Evolutionary conservation across 2,797 vertebrate species (phyloP).

Genomic region (Characodon lateralis): DNA sequence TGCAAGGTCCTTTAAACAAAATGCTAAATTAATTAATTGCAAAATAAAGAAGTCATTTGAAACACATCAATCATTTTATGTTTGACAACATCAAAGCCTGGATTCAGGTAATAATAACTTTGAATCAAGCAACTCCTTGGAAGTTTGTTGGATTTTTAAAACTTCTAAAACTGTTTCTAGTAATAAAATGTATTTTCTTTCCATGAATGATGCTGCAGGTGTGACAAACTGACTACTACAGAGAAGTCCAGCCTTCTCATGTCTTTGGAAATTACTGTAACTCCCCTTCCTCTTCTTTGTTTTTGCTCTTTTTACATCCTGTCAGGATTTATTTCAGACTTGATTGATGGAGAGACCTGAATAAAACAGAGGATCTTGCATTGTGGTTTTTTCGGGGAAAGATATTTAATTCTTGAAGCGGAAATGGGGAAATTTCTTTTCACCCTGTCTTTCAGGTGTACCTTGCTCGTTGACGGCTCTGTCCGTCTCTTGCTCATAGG

Average conservation of each 20-base stretch:
- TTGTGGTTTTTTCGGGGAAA: constrained; percentile 58
- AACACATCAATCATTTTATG: background rate
- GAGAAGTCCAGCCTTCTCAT: constrained; percentile 55
- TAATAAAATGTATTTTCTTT: background rate
- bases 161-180: background rate
- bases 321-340: constrained; percentile 73
- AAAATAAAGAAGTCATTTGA: background rate
- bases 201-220: constrained; percentile 24
- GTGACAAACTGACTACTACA: constrained; percentile 28
- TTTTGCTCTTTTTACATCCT: constrained; percentile 62
- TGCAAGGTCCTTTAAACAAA: background rate
- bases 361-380: constrained; percentile 60
- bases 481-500: constrained; percentile 69
- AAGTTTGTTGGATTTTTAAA: background rate
- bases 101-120: background rate
- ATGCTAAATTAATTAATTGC: background rate
- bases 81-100: background rate
- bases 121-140: background rate
- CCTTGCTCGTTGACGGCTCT: constrained; percentile 61
- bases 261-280: constrained; percentile 61
- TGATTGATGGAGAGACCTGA: constrained; percentile 78
- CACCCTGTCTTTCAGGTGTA: constrained; percentile 78
- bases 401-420: constrained; percentile 72
- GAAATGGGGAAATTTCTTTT: constrained; percentile 64
- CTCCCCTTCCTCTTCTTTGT: constrained; percentile 59